Evolutionary conservation across 1,140 invertebrate genomes (phyloP).

Genomic region (Yoshiicerus persimilis): DNA sequence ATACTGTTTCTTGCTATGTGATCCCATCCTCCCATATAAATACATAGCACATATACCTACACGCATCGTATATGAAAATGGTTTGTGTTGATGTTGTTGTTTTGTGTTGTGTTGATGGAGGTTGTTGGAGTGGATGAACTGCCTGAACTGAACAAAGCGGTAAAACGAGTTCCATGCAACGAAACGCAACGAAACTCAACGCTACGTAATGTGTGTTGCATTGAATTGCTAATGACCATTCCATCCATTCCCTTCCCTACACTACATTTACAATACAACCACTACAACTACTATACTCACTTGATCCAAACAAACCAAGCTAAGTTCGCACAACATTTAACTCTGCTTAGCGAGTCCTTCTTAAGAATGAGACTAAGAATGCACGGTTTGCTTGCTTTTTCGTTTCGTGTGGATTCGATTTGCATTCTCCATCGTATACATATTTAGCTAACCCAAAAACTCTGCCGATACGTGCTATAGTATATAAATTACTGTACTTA

Average conservation of each 20-base stretch:
- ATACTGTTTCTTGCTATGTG: background rate
- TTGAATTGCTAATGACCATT: slow-evolving; percentile 21
- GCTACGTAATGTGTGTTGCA: slow-evolving; percentile 15
- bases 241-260: slow-evolving; percentile 5
- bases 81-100: background rate
- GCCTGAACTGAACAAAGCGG: slow-evolving; percentile 33
- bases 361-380: background rate
- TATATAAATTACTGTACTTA: background rate
- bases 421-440: background rate
- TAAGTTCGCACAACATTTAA: slow-evolving; percentile 2
- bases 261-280: background rate
- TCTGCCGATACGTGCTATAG: background rate
- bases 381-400: background rate
- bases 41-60: background rate
- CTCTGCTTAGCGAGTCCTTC: background rate
- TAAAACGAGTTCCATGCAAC: slow-evolving; percentile 43
- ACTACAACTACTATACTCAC: background rate
- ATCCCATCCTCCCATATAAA: background rate
- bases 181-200: slow-evolving; percentile 17
- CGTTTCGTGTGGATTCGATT: background rate
- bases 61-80: background rate
- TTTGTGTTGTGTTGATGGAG: slow-evolving; percentile 23
- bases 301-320: background rate
- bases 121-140: slow-evolving; percentile 28
- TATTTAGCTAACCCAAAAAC: background rate